Base-by-base conservation (phyloP, 2,113 vertebrate species). In the Sturnus vulgaris region DNA sequence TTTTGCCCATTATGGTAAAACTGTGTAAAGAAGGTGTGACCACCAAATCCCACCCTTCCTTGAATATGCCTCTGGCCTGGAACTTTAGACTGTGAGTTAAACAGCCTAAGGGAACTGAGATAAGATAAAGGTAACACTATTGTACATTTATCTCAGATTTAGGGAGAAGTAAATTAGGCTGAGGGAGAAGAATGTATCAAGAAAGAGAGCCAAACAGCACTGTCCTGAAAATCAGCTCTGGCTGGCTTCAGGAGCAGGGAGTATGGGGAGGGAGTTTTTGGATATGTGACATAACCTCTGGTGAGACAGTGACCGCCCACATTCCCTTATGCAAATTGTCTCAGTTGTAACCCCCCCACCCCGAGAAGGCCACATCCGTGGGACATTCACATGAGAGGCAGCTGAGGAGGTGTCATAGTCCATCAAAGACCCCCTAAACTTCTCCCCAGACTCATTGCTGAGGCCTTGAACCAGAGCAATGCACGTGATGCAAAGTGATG, bases 221-320 rank as follows among this genome's bases (percentile, higher is more conserved):
- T 19, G 2, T 27, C 55, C 25, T 60, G 20, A 70, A 70, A 82
- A 52, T 22, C 18, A 27, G 14, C 46, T 86, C 9, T 33, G 37
- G 1, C 27, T 52, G 9, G 14, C 3, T 60, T 37, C 0, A 0
- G 7, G 14, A 7, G 2, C 21, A 31, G 21, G 18, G 7, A 52
- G 6, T 10, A 27, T 23, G 46, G 6, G 4, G 31, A 27, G 17
- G 31, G 7, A 33, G 22, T 7, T 68, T 68, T 52, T 60, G 6
- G 20, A 18, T 49, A 5, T 30, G 7, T 46, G 39, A 6, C 5
- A 7, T 12, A 39, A 60, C 39, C 10, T 77, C 22, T 39, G 46
- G 5, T 33, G 46, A 37, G 22, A 17, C 9, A 60, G 33, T 33
- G 4, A 77, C 10, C 14, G 44, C 7, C 8, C 11, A 9, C 12